Base-by-base conservation (phyloP, 1,140 invertebrate species). In the Mycetomoellerius zeteki region DNA sequence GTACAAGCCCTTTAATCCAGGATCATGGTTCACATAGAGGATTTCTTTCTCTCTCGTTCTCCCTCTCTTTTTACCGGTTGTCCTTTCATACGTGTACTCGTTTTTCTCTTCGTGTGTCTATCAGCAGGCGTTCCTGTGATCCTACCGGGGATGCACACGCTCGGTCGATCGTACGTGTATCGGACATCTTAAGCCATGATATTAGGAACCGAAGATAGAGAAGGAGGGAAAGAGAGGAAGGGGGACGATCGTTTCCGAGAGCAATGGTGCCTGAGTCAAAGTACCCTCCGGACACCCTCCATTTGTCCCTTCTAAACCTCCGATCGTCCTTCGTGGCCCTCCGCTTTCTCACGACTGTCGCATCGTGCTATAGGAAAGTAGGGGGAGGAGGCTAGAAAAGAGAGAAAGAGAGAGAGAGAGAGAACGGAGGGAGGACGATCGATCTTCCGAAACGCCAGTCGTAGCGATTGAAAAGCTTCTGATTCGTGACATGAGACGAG, bases 401-500 rank as follows among this genome's bases (percentile, higher is more conserved):
- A 86, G 30, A 76, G 16, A 75, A 56, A 87, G 30, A 76, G 21
- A 75, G 69, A 85, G 67, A 84, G 67, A 85, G 33, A 86, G 37
- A 43, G 52, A 37, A 10, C 16, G 47, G 24, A 64, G 43, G 56
- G 76, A 58, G 30, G 27, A 86, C 90, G 88, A 91, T 90, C 88
- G 84, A 91, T 91, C 82, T 91, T 84, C 90, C 86, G 56, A 88
- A 65, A 90, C 90, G 89, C 88, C 89, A 90, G 81, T 58, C 89
- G 86, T 90, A 87, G 52, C 89, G 86, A 90, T 90, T 90, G 89
- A 90, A 90, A 90, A 89, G 88, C 88, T 90, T 88, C 88, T 90
- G 88, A 90, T 90, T 90, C 89, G 88, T 80, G 88, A 89, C 80
- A 82, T 88, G 65, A 56, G 88, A 81, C 88, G 77, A 90, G 86